Percentiles rank a stretch among this genome's conserved stretches.
Evolutionary conservation across 2,113 vertebrate genomes (phyloP).

Genomic region (Anthoscopus minutus): DNA sequence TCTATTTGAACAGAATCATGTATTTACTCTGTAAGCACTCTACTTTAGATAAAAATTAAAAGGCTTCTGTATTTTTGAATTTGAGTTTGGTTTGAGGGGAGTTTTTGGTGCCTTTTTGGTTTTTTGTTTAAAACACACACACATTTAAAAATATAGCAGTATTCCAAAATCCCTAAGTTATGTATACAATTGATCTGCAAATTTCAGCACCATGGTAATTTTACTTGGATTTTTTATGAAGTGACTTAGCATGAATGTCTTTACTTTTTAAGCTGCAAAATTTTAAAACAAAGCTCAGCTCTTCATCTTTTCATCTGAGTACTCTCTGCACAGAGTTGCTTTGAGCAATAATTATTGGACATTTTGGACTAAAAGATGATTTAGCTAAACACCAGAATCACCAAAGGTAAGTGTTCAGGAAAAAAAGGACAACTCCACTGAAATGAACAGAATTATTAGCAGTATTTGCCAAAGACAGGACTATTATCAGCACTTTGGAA

Average conservation of each 20-base stretch:
- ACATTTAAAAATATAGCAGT: neutral
- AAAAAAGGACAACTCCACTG: neutral
- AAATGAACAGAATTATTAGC: neutral
- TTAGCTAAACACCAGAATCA: slow-evolving; percentile 2
- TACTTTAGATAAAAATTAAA: neutral
- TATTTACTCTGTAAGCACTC: neutral
- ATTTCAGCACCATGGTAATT: slow-evolving; percentile 5
- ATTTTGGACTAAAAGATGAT: slow-evolving; percentile 24
- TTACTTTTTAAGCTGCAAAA: slow-evolving; percentile 4
- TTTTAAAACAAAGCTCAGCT: slow-evolving; percentile 2
- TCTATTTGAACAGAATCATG: neutral
- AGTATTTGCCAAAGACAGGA: neutral
- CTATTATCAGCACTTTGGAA: neutral
- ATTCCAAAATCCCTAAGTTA: neutral
- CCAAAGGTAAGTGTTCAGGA: neutral
- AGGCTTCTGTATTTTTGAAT: neutral
- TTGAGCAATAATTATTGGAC: slow-evolving; percentile 27
- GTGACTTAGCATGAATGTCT: neutral
- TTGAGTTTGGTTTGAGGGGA: neutral
- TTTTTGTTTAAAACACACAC: neutral
- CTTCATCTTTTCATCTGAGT: neutral
- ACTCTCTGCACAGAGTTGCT: neutral
- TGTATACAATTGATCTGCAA: neutral
- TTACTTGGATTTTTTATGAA: neutral
- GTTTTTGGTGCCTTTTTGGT: neutral